phyloP scores from a whole-genome alignment of 64 coral and sea anemone species.

The Stichodactyla helianthus region DNA sequence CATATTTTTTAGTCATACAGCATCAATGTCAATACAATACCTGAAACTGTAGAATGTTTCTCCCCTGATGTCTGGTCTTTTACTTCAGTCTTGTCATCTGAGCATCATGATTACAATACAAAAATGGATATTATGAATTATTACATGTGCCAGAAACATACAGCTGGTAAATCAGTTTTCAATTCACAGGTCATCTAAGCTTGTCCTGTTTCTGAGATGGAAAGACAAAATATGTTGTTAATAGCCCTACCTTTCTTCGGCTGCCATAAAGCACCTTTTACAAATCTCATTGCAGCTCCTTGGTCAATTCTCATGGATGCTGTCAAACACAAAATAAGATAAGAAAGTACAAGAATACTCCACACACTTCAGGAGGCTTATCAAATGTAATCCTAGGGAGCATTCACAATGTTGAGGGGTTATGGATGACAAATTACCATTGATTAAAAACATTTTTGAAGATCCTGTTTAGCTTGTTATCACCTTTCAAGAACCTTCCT shows the following conservation, averaged over 20 bases:
- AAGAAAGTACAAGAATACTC: too few species aligned
- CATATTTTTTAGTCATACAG: too few species aligned
- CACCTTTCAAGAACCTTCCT: too few species aligned
- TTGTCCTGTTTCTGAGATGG: not conserved
- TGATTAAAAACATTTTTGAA: too few species aligned
- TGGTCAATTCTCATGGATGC: conserved; percentile 86
- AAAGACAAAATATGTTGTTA: not conserved
- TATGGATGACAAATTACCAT: too few species aligned
- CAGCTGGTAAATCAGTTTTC: not conserved
- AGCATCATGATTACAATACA: not conserved
- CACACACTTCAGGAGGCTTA: too few species aligned
- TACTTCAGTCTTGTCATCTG: not conserved
- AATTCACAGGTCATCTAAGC: not conserved
- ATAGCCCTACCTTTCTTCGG: not conserved
- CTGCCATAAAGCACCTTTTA: conserved; percentile 88
- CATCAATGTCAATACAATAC: not conserved
- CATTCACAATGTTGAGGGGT: too few species aligned
- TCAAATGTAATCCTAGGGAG: too few species aligned
- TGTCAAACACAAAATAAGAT: conserved; percentile 8
- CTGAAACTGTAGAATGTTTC: not conserved
- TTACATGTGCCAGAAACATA: too few species aligned
- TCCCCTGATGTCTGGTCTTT: not conserved
- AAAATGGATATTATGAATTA: not conserved
- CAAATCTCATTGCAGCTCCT: conserved; percentile 88
- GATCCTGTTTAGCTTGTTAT: too few species aligned